phyloP scores from a whole-genome alignment of 2,888 invertebrate genomes.

The Chelonus formosanus region DNA sequence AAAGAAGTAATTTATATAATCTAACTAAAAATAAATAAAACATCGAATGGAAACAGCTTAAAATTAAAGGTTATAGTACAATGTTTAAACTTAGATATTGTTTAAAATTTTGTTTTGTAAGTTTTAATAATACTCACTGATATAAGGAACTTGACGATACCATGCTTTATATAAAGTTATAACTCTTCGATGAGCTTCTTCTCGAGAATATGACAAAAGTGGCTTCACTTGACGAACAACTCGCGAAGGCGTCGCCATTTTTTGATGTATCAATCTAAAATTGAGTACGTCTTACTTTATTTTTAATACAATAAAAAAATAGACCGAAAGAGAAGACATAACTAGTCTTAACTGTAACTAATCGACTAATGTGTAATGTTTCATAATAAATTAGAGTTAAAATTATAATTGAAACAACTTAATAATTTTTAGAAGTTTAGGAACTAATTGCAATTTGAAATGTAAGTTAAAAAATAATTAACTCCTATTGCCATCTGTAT shows the following conservation, averaged over 20 bases:
- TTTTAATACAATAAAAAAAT: too few relatives aligned
- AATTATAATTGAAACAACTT: too few relatives aligned
- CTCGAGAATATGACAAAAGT: conserved; percentile 79
- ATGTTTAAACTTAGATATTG: not conserved
- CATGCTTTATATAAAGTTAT: conserved; percentile 91
- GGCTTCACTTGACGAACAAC: conserved; percentile 80
- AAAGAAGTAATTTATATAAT: conserved; percentile 15
- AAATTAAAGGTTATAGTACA: too few relatives aligned
- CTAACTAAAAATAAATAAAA: conserved; percentile 11
- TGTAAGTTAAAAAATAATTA: too few relatives aligned
- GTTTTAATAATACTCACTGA: conserved; percentile 72
- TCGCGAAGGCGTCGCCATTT: conserved; percentile 67
- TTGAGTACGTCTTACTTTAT: too few relatives aligned
- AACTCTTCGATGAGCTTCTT: conserved; percentile 84
- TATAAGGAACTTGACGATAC: conserved; percentile 90
- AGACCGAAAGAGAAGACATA: too few relatives aligned
- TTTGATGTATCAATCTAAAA: conserved; percentile 12
- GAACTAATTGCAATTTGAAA: too few relatives aligned
- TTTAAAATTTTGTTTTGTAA: not conserved
- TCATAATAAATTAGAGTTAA: too few relatives aligned
- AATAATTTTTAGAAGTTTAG: too few relatives aligned
- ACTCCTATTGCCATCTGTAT: too few relatives aligned
- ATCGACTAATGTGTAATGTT: too few relatives aligned
- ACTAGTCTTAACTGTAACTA: too few relatives aligned
- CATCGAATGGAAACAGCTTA: not conserved